Evolutionary conservation across 2,113 vertebrate genomes (phyloP), one percentile per base, ranked within the genome.

Genomic region (Cepphus grylle): DNA sequence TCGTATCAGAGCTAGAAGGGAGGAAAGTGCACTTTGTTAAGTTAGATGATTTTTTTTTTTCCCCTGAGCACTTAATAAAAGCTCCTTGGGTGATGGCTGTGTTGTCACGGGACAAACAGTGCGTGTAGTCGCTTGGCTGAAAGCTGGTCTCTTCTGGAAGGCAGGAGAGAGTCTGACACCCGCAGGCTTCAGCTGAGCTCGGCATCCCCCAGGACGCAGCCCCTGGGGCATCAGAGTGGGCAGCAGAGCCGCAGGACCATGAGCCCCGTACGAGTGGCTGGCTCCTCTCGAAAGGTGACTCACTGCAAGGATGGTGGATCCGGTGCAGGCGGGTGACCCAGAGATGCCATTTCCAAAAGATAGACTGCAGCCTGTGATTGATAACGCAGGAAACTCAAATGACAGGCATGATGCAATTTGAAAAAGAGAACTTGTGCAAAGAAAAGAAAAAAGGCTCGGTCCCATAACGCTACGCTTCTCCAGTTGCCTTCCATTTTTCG

Each of bases 101-200:
- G 17, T 9, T 13, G 16, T 14, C 7, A 4, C 0, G 2, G 78
- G 40, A 21, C 3, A 8, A 27, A 47, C 0, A 1, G 34, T 14
- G 18, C 5, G 1, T 1, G 4, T 3, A 53, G 20, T 50, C 11
- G 1, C 34, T 13, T 3, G 49, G n/a, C 26, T 49, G 30, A 7
- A 9, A 9, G 17, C 1, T 5, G 38, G 15, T 49, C n/a, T 61
- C 8, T 36, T 23, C 17, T 3, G 22, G 16, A 12, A 56, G 36
- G 66, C 42, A 11, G 50, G 25, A 1, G 52, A 47, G 29, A 11
- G 29, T 0, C 8, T 20, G 18, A 11, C 9, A 5, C 3, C 34
- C 2, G 1, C 27, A 2, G 34, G 20, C 67, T 38, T 32, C 23
- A 23, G 45, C 52, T 7, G 45, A 32, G 43, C 62, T 30, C 29